These are phyloP conservation scores for Temnothorax unifasciatus DNA, from an alignment of 2,888 invertebrate genomes.

Conservation along the genomic window DNA sequence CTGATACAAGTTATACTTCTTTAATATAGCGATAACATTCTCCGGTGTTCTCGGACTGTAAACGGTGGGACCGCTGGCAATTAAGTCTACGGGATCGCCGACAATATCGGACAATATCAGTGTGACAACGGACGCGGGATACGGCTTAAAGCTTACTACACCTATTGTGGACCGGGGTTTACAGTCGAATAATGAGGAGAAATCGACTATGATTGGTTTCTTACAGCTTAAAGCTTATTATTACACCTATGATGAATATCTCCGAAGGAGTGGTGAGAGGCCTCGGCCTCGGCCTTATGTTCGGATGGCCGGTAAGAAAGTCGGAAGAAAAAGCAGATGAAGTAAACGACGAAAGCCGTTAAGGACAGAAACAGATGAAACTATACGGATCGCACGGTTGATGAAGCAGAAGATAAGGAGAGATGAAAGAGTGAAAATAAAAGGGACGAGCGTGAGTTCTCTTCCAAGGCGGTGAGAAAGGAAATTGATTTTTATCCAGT, in stretches of 20 bases:
- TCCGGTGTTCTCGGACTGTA: constrained; percentile 87
- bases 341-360: constrained; percentile 51
- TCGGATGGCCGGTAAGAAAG: constrained; percentile 61
- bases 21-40: constrained; percentile 89
- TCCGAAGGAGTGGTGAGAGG: constrained; percentile 70
- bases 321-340: constrained; percentile 45
- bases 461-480: neutral
- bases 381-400: constrained; percentile 52
- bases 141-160: no score
- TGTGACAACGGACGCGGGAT: constrained; percentile 90
- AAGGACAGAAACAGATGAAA: constrained; percentile 57
- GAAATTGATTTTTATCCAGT: no score
- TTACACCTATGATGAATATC: constrained; percentile 80
- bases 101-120: constrained; percentile 97
- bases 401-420: constrained; percentile 53
- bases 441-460: constrained; percentile 44
- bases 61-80: constrained; percentile 98
- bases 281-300: constrained; percentile 54
- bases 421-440: constrained; percentile 51
- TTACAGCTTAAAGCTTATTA: no score
- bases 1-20: constrained; percentile 89
- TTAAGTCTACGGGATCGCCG: constrained; percentile 94
- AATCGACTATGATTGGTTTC: no score
- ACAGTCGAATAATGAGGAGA: no score
- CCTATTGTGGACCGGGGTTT: no score